Base-by-base conservation (phyloP, 2,113 vertebrate genomes). In the Amazona guildingii region DNA sequence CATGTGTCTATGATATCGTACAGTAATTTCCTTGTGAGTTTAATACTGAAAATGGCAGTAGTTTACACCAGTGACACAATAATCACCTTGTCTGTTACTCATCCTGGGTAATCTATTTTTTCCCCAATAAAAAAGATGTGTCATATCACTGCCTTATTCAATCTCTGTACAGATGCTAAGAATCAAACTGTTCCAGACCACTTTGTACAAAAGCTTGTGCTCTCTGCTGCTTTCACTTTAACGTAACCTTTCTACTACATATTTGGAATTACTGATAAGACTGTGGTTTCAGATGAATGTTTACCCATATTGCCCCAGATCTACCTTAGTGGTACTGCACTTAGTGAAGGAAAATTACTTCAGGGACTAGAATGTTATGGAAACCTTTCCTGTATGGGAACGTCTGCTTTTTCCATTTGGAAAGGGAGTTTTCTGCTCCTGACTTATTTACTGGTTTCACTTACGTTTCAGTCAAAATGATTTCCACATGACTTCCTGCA, bases 41-140 rank as follows among this genome's bases (percentile, higher is more conserved):
- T 86, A 52, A 61, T 85, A 73, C 41, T 62, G 90, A 90, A 97
- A 96, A 86, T 94, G 87, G 79, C 95, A 96, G 63, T 81, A 49
- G 49, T 52, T 94, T 48, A 62, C 29, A 7, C 67, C 70, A 86
- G 74, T 85, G 88, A 82, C 69, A 43, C 75, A 78, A 48, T 69
- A 66, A 88, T 83, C 80, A 52, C 4, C 35, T 14, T 67, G 57
- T 62, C 52, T 51, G 23, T 11, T 82, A 79, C 5, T 85, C 72
- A 91, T 79, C 52, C 54, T 55, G 27, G 48, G 18, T 76, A 51
- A 86, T 67, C 29, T 35, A 21, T 24, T 35, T 49, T 83, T 63
- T 63, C 76, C 70, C 68, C 84, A 75, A 90, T 77, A 81, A 78
- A 83, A 91, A 79, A 75, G 24, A 48, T 68, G 52, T 63, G 51